Conservation (phyloP, 2,888 invertebrate species). For the Cryptophagus acutangulus region DNA sequence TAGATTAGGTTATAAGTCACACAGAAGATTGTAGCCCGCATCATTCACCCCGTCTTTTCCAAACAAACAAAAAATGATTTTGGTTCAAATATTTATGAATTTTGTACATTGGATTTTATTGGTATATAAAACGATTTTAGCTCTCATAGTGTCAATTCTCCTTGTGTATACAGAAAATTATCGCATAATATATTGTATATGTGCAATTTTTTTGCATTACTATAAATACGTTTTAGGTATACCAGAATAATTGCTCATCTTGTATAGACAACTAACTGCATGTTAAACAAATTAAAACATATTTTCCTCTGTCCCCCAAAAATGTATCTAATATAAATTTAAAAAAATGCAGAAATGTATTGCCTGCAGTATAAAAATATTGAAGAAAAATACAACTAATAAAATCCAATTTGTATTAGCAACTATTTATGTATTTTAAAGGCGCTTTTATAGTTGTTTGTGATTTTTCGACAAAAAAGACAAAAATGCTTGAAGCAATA, state of each 20-base stretch:
- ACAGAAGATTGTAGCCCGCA: constrained; percentile 36
- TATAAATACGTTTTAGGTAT: constrained; percentile 44
- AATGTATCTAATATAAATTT: too few relatives aligned
- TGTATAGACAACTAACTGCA: constrained; percentile 38
- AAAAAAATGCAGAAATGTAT: too few relatives aligned
- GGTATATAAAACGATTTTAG: too few relatives aligned
- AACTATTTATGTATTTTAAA: constrained; percentile 46
- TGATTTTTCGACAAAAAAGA: constrained; percentile 37
- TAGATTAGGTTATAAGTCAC: constrained; percentile 8
- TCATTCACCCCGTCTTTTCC: constrained; percentile 36
- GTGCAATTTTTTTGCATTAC: constrained; percentile 41
- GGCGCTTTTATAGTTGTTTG: constrained; percentile 46
- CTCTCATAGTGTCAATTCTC: constrained; percentile 44
- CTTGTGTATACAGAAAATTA: constrained; percentile 34
- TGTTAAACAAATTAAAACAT: too few relatives aligned
- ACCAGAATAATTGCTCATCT: constrained; percentile 48
- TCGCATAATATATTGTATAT: constrained; percentile 30
- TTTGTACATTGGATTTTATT: constrained; percentile 44
- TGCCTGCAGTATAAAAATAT: too few relatives aligned
- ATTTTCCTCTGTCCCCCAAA: too few relatives aligned
- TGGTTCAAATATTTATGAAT: constrained; percentile 6
- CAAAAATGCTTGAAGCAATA: constrained; percentile 23
- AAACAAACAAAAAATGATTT: not conserved
- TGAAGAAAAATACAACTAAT: too few relatives aligned
- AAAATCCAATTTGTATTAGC: constrained; percentile 39